Conservation (phyloP, 2,113 vertebrate species). For the Zosterops japonicus region DNA sequence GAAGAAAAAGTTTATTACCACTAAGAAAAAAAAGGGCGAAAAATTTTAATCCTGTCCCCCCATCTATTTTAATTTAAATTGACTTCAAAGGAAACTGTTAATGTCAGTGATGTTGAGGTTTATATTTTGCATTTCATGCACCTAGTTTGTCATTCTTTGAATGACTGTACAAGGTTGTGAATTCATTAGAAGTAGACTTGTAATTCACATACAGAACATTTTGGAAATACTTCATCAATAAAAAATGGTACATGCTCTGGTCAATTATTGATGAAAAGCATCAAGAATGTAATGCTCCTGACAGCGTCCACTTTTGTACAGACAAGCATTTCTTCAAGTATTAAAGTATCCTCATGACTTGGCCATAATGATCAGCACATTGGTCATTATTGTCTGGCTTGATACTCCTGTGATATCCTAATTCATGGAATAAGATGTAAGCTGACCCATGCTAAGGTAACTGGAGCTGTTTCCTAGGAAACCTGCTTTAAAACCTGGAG, state of each 20-base stretch:
- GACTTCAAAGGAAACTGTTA: background rate
- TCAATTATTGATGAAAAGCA: background rate
- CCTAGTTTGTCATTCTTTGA: background rate
- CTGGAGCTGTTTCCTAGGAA: background rate
- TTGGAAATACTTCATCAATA: background rate
- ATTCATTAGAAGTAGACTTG: background rate
- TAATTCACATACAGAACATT: background rate
- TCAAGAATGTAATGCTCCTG: background rate
- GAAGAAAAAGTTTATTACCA: background rate
- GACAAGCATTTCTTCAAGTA: background rate
- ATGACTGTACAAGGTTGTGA: background rate
- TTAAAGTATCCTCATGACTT: background rate
- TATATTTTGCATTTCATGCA: background rate
- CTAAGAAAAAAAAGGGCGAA: background rate
- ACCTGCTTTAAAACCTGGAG: background rate
- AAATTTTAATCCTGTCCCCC: background rate
- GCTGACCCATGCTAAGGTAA: background rate
- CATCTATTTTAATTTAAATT: background rate
- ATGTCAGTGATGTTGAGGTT: background rate
- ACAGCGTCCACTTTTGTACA: background rate
- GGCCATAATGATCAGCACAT: background rate
- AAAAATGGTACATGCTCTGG: background rate
- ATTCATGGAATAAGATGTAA: background rate
- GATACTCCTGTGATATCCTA: background rate
- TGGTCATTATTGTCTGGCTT: background rate